Percentiles rank a stretch among this genome's conserved stretches.
Conservation (phyloP, 2,888 invertebrate genomes). For the Brachypterus glaber region DNA sequence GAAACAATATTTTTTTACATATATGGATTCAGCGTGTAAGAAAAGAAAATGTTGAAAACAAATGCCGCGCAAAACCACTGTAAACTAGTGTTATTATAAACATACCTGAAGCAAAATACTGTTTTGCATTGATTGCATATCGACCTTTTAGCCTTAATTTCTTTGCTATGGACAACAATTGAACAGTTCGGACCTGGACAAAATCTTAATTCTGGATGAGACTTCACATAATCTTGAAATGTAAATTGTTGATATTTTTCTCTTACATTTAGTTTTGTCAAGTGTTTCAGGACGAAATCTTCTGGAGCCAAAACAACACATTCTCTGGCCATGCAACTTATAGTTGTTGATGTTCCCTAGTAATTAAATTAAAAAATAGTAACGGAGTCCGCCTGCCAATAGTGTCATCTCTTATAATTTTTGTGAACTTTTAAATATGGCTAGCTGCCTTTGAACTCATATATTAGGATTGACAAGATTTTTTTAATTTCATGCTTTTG, state of each 20-base stretch:
- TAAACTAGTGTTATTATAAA: too few relatives aligned
- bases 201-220: constrained; percentile 82
- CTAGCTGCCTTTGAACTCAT: too few relatives aligned
- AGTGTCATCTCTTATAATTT: too few relatives aligned
- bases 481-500: too few relatives aligned
- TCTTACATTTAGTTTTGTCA: constrained; percentile 71
- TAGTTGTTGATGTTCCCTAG: constrained; percentile 65
- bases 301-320: constrained; percentile 94
- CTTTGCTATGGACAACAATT: constrained; percentile 76
- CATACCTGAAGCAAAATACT: constrained; percentile 67
- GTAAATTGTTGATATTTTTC: constrained; percentile 94
- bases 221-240: constrained; percentile 92
- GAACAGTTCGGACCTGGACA: constrained; percentile 96
- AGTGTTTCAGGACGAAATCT: constrained; percentile 83
- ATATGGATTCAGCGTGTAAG: neutral
- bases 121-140: constrained; percentile 83
- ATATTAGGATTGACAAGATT: too few relatives aligned
- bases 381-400: too few relatives aligned
- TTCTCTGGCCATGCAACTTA: constrained; percentile 94
- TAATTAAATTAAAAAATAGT: too few relatives aligned
- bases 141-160: constrained; percentile 74
- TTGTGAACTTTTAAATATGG: too few relatives aligned
- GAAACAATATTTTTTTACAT: too few relatives aligned
- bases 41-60: neutral
- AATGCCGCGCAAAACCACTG: neutral